Percentiles rank a stretch among this genome's conserved stretches.
Conservation (phyloP, 2,888 invertebrate species). For the Drosophila paranaensis region DNA sequence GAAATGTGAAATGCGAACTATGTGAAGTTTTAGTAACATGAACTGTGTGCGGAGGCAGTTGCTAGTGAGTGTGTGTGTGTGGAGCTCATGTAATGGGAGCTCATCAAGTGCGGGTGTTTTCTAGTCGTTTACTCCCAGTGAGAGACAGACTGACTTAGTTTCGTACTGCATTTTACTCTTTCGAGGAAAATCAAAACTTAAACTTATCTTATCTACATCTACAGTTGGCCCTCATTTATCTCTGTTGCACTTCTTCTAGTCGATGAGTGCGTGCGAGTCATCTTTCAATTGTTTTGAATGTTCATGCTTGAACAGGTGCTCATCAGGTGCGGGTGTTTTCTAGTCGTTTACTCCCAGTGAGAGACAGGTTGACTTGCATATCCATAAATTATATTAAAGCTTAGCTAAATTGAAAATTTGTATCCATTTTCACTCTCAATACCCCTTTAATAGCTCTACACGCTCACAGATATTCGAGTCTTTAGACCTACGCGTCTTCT, state of each 20-base stretch:
- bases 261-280: no score
- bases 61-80: not conserved
- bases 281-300: no score
- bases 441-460: no score
- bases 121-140: not conserved
- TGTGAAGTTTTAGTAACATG: not conserved
- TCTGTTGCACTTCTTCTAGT: no score
- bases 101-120: not conserved
- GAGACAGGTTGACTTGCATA: no score
- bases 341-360: not conserved
- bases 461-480: not conserved
- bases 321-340: not conserved
- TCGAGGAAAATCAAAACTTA: no score
- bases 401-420: not conserved
- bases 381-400: not conserved
- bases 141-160: no score
- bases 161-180: no score
- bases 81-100: not conserved
- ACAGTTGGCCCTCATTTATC: no score
- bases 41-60: not conserved
- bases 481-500: not conserved
- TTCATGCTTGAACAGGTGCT: not conserved
- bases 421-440: no score
- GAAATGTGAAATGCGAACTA: not conserved
- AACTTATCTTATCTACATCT: no score